These are phyloP conservation scores for Mimachlamys varia DNA, from an alignment of 2,888 invertebrate species.

Conservation along the genomic window DNA sequence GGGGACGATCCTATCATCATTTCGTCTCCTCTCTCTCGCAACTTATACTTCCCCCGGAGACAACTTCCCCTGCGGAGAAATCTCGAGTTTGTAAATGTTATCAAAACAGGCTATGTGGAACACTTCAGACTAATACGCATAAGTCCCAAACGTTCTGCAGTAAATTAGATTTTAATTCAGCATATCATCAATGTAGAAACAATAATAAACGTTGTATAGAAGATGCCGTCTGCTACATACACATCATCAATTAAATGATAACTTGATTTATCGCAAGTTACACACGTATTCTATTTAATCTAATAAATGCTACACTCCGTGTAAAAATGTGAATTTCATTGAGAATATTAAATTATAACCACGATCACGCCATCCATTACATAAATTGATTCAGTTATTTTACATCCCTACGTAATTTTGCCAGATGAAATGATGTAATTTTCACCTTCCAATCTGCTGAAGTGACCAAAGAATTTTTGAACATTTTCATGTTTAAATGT, in stretches of 20 bases:
- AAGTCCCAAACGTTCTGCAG: neutral
- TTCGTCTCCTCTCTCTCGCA: neutral
- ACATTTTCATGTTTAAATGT: neutral
- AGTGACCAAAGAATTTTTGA: neutral
- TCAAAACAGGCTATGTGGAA: neutral
- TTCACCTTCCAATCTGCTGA: neutral
- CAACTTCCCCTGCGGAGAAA: neutral
- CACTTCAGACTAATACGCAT: neutral
- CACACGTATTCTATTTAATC: constrained; percentile 4
- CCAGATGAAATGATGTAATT: neutral
- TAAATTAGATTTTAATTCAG: constrained; percentile 34
- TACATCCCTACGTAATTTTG: neutral
- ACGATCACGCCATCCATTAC: neutral
- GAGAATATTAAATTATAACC: constrained; percentile 14
- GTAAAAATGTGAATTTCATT: neutral
- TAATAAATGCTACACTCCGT: constrained; percentile 6
- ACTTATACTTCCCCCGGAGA: neutral
- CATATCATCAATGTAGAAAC: neutral
- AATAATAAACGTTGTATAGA: neutral
- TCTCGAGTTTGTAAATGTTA: neutral
- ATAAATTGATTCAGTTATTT: neutral
- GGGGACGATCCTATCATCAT: neutral
- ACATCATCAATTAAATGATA: constrained; percentile 7
- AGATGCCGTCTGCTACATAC: neutral
- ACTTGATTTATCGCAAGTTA: neutral